Evolutionary conservation across 2,797 vertebrate genomes (phyloP).

Genomic region (Gouania willdenowi): DNA sequence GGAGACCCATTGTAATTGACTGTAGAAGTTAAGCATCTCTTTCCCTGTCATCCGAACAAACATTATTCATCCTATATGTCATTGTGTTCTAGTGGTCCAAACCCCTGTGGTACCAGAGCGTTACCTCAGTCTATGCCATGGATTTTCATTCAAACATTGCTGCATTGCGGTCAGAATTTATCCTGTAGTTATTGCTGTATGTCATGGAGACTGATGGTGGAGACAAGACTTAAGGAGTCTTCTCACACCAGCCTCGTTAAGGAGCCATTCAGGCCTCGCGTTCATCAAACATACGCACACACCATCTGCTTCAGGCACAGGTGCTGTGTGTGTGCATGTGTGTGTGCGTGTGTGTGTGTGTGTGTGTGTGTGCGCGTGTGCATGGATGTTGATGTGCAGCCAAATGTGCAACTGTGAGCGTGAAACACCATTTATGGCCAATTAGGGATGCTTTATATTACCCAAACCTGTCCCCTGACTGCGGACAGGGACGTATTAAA

Average conservation of each 20-base stretch:
- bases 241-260: slow-evolving; percentile 61
- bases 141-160: slow-evolving; percentile 31
- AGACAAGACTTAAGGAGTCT: slow-evolving; percentile 50
- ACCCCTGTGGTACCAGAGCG: slow-evolving; percentile 11
- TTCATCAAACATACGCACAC: slow-evolving; percentile 59
- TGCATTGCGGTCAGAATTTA: slow-evolving; percentile 53
- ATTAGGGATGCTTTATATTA: slow-evolving; percentile 62
- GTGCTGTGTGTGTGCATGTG: slow-evolving; percentile 19
- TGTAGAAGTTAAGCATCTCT: background rate
- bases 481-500: slow-evolving; percentile 49
- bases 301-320: slow-evolving; percentile 53
- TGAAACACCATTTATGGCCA: slow-evolving; percentile 60
- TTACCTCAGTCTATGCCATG: slow-evolving; percentile 15
- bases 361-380: background rate
- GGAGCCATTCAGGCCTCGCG: slow-evolving; percentile 45
- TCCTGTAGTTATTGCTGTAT: slow-evolving; percentile 35
- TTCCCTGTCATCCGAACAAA: slow-evolving; percentile 3
- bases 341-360: slow-evolving; percentile 10
- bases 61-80: slow-evolving; percentile 11
- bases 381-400: background rate
- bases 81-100: slow-evolving; percentile 11
- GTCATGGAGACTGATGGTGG: slow-evolving; percentile 42
- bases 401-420: slow-evolving; percentile 18
- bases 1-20: too few relatives aligned
- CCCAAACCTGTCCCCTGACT: slow-evolving; percentile 50